A percentile compares a stretch with the other conserved stretches of the same genome.
phyloP scores from a whole-genome alignment of 2,888 invertebrate genomes.

The Spilarctia lutea region DNA sequence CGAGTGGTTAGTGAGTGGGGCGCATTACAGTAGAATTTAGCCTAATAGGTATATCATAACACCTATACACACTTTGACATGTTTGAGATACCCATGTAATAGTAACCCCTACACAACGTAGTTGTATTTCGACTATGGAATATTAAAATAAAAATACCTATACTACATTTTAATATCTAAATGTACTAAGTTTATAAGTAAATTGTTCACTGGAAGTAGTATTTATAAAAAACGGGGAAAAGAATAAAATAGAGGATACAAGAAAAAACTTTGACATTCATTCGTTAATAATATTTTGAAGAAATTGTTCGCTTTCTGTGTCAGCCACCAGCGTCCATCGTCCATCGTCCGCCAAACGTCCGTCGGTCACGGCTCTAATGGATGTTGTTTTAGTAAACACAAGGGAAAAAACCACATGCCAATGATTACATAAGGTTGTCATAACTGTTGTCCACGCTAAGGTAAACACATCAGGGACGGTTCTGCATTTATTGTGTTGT shows the following conservation, averaged over 20 bases:
- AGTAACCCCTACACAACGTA: too few species aligned
- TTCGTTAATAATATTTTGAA: conserved; percentile 57
- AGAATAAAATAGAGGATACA: neutral
- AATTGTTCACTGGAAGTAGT: neutral
- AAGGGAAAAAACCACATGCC: conserved; percentile 51
- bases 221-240: neutral
- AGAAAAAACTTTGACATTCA: conserved; percentile 49
- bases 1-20: too few species aligned
- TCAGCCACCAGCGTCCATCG: conserved; percentile 60
- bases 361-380: conserved; percentile 65
- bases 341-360: conserved; percentile 49
- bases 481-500: conserved; percentile 50
- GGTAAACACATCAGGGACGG: conserved; percentile 44
- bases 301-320: conserved; percentile 64
- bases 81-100: too few species aligned
- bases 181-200: neutral
- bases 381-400: conserved; percentile 77
- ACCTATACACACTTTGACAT: too few species aligned
- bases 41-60: too few species aligned
- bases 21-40: too few species aligned
- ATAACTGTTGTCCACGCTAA: conserved; percentile 51
- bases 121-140: too few species aligned
- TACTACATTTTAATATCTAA: too few species aligned
- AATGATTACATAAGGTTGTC: conserved; percentile 54
- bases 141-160: too few species aligned